phyloP scores from a whole-genome alignment of 1,140 invertebrate species.

The Lepidurus packardi region DNA sequence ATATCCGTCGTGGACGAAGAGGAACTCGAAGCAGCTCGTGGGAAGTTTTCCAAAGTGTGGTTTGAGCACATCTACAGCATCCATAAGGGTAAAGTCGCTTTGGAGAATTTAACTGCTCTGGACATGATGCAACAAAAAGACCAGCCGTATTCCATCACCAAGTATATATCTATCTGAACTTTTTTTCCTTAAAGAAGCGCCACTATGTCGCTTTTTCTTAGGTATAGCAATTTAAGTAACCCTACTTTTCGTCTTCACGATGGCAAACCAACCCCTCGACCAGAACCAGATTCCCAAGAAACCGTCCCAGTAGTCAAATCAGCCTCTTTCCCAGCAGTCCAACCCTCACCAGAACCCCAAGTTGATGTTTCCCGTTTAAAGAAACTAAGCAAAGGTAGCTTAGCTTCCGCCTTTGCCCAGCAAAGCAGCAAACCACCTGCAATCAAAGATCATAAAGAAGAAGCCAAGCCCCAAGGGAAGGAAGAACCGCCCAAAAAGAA shows the following conservation, averaged over 20 bases:
- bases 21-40: neutral
- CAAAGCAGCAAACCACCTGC: neutral
- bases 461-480: neutral
- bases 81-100: neutral
- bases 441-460: neutral
- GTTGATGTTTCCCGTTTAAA: neutral
- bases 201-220: neutral
- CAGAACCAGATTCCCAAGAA: neutral
- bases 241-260: neutral
- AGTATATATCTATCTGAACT: neutral
- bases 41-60: neutral
- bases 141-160: neutral
- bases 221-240: neutral
- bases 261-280: neutral
- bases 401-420: neutral
- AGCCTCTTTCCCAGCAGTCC: no score
- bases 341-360: neutral
- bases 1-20: neutral
- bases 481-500: neutral
- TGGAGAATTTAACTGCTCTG: neutral
- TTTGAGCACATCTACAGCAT: slow-evolving; percentile 4
- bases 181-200: no score
- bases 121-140: slow-evolving; percentile 9
- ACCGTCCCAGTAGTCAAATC: neutral
- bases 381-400: neutral